These are phyloP conservation scores for Glareola pratincola DNA, from an alignment of 2,113 vertebrate species.

Conservation along the genomic window DNA sequence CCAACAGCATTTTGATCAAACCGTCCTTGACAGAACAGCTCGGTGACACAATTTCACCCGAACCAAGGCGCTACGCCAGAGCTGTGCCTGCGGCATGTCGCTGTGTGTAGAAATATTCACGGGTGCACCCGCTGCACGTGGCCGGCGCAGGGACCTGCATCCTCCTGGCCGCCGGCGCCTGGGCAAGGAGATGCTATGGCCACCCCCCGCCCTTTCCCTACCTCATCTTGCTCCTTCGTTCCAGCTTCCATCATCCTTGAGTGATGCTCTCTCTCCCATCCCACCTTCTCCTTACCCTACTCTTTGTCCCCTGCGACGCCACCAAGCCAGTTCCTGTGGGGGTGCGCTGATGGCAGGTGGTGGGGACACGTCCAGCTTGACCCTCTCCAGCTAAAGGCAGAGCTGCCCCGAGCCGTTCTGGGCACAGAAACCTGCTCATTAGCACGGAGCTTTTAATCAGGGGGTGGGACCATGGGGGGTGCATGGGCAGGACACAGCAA, in stretches of 20 bases:
- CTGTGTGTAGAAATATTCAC: rapidly evolving
- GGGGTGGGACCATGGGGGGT: neutral
- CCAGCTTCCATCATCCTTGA: neutral
- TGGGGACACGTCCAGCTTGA: neutral
- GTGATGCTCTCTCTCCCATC: neutral
- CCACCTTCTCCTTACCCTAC: neutral
- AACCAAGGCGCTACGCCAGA: neutral
- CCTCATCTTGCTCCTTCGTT: neutral
- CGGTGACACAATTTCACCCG: neutral
- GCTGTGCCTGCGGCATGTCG: neutral
- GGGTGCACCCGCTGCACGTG: rapidly evolving
- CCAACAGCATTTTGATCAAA: neutral
- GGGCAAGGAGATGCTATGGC: neutral
- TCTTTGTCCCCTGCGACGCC: neutral
- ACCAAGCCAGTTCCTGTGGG: neutral
- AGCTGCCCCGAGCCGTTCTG: neutral
- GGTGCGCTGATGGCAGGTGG: rapidly evolving
- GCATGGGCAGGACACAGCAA: neutral
- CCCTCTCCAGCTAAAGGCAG: neutral
- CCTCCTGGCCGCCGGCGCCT: neutral
- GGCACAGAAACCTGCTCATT: neutral
- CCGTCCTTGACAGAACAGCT: neutral
- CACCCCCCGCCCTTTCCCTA: neutral
- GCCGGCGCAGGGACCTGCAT: neutral
- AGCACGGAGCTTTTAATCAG: neutral